A percentile compares a stretch with the other conserved stretches of the same genome.
These are phyloP conservation scores for Phrynocephalus guinanensis DNA, from an alignment of 2,797 vertebrate species.

Conservation along the genomic window DNA sequence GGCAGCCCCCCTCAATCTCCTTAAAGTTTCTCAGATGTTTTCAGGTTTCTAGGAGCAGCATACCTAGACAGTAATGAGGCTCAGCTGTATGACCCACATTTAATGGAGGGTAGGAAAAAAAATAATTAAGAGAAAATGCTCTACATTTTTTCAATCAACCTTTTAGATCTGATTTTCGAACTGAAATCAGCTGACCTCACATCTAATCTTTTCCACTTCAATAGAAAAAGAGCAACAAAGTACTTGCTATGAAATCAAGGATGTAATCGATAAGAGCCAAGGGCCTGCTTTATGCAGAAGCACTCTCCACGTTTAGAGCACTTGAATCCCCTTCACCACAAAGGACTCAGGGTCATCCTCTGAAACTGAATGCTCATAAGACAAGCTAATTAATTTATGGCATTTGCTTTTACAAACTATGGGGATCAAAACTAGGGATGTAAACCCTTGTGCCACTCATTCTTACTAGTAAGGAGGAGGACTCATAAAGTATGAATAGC, in stretches of 20 bases:
- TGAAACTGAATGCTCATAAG: not conserved
- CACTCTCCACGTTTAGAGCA: not conserved
- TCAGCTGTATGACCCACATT: not conserved
- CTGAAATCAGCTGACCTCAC: not conserved
- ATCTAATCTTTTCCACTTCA: not conserved
- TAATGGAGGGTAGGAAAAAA: not conserved
- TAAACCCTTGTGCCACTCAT: no score
- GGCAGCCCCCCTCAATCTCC: not conserved
- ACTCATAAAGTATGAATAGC: no score
- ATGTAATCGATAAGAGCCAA: not conserved
- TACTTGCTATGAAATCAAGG: not conserved
- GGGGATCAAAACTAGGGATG: no score
- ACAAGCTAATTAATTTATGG: not conserved
- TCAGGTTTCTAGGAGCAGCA: not conserved
- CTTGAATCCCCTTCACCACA: not conserved
- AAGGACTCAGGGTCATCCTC: not conserved
- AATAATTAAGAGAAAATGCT: not conserved
- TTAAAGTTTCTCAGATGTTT: no score
- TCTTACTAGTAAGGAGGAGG: no score
- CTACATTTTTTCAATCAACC: not conserved
- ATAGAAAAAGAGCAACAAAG: not conserved
- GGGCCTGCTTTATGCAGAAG: not conserved
- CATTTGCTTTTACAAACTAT: not conserved
- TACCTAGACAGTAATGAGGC: not conserved
- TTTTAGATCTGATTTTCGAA: not conserved